Evolutionary conservation across 1,140 invertebrate genomes (phyloP), one percentile per base, ranked within the genome.

Genomic region (Microplitis mediator): DNA sequence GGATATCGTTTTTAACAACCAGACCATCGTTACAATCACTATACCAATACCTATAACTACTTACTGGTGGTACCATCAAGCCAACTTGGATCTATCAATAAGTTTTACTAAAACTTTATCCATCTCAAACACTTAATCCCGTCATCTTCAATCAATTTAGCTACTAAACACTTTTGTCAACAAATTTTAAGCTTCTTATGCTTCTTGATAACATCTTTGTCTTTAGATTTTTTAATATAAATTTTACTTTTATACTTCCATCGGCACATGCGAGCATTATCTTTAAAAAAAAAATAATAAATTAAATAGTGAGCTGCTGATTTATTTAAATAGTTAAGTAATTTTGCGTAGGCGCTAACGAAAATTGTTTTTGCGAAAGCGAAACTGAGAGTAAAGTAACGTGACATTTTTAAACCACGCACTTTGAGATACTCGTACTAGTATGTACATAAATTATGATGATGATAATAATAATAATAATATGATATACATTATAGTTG

Each of bases 1-100:
- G 72, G 52, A 74, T 70, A 74, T 74, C 62, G 13, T 74, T 63
- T 70, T 70, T 23, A 51, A 67, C 54, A 34, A 11, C 6, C 34
- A 61, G 32, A 72, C 62, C 51, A 66, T 72, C 70, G 31, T 63
- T 34, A 67, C 65, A 54, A 67, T 67, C 45, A 65, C 39, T 45
- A 45, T 11, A 45, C 39, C 39, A 6, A 45, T 45, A 11, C 11
- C 39, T 45, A 45, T 45, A 45, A 45, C 39, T 45, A 45, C 8
- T 45, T 45, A 6, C 39, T 45, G 11, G 39, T 45, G 6, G 9
- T 45, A 11, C 39, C 39, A 11, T 11, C 11, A 11, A 45, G 6
- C 6, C 2, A 9, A 9, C 6, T 45, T 45, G 6, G 6, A 45
- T 45, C 39, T 11, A 6, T 45, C 5, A 45, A 45, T 45, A 45